phyloP scores from a whole-genome alignment of 92 coral and sea anemone species.

The Umimayanthus chanpuru region DNA sequence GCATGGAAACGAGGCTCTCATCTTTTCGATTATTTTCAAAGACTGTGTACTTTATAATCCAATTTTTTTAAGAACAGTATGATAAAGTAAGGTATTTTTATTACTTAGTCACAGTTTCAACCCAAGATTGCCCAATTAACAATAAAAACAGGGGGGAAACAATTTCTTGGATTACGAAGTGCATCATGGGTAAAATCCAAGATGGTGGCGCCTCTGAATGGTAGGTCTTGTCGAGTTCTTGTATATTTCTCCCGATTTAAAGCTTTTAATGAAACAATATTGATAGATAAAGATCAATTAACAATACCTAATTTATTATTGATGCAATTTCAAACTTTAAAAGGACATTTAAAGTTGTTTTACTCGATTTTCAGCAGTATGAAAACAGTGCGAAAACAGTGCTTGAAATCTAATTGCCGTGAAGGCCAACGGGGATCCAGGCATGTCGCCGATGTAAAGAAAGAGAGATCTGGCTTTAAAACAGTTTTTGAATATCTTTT shows the following conservation, averaged over 20 bases:
- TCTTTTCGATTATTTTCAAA: slow-evolving; percentile 27
- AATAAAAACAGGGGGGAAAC: neutral
- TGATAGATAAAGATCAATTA: slow-evolving; percentile 7
- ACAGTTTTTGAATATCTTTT: neutral
- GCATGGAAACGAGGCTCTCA: slow-evolving; percentile 42
- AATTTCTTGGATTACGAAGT: slow-evolving; percentile 29
- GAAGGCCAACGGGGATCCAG: slow-evolving; percentile 4
- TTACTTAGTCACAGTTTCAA: slow-evolving; percentile 6
- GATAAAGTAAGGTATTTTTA: slow-evolving; percentile 1
- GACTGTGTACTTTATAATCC: slow-evolving; percentile 8
- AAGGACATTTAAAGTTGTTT: slow-evolving; percentile 4
- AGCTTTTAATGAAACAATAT: slow-evolving; percentile 17
- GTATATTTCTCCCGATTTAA: slow-evolving; percentile 9
- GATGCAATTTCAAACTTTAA: slow-evolving; percentile 10
- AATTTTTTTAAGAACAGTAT: slow-evolving; percentile 6
- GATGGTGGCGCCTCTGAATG: slow-evolving; percentile 41
- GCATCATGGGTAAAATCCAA: too few relatives aligned
- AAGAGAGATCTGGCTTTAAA: too few relatives aligned
- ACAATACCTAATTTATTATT: neutral
- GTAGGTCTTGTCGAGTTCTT: slow-evolving; percentile 30
- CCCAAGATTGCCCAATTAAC: neutral
- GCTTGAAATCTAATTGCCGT: slow-evolving; percentile 1
- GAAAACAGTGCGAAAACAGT: neutral
- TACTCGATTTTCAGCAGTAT: slow-evolving; percentile 6
- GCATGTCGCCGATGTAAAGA: neutral